Percentiles rank a stretch among this genome's conserved stretches.
Evolutionary conservation across 2,113 vertebrate species (phyloP).

Genomic region (Melanotaenia duboulayi): DNA sequence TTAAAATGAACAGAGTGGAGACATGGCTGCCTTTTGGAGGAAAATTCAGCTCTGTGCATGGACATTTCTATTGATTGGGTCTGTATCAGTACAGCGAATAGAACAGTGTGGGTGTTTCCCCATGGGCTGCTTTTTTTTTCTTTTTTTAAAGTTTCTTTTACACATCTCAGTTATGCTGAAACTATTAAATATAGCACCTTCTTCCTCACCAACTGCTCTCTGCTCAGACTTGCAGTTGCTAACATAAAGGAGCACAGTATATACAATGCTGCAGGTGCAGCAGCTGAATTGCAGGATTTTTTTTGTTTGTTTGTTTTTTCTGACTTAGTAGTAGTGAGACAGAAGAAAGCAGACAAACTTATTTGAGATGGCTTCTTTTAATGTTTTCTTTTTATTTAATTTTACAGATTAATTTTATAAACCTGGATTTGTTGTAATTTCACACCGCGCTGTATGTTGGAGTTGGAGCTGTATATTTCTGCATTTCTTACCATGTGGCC

Average conservation of each 20-base stretch:
- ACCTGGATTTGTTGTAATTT: no score
- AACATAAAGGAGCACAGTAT: neutral
- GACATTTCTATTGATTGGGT: constrained; percentile 54
- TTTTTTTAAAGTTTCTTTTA: no score
- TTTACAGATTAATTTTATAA: no score
- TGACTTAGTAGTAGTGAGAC: no score
- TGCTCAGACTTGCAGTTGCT: neutral
- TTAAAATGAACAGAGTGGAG: constrained; percentile 48
- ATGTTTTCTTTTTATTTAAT: no score
- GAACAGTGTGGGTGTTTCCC: constrained; percentile 59
- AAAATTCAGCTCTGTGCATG: constrained; percentile 39
- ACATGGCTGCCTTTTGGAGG: constrained; percentile 26
- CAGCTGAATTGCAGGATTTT: neutral
- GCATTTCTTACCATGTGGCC: no score
- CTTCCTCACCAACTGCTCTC: neutral
- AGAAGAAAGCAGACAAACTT: no score
- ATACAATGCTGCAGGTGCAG: neutral
- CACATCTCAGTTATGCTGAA: neutral
- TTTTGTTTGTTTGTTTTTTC: no score
- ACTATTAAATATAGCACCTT: neutral
- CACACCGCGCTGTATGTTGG: neutral
- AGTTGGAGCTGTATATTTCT: no score
- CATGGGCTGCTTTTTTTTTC: constrained; percentile 26
- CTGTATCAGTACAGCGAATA: constrained; percentile 40
- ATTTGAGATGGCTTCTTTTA: no score